phyloP scores from a whole-genome alignment of 2,113 vertebrate species.

The Protobothrops mucrosquamatus region DNA sequence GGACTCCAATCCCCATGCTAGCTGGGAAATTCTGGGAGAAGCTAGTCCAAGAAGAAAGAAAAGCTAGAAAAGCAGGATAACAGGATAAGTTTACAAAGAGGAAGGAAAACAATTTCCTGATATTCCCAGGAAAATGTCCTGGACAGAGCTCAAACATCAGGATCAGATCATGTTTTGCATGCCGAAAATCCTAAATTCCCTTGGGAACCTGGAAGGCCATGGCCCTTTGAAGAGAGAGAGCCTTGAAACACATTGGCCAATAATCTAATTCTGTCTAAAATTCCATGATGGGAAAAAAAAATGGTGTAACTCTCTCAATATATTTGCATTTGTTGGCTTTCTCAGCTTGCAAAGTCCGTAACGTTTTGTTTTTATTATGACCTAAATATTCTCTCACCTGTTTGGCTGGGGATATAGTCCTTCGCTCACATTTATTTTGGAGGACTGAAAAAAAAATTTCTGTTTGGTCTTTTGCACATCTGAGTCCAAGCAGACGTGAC shows the following conservation, averaged over 20 bases:
- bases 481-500: neutral
- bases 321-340: neutral
- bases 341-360: neutral
- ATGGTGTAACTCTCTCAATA: neutral
- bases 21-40: neutral
- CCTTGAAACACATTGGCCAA: neutral
- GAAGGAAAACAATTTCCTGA: neutral
- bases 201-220: neutral
- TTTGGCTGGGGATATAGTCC: neutral
- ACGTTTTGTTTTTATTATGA: neutral
- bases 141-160: neutral
- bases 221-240: neutral
- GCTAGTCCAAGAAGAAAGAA: neutral
- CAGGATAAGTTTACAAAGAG: too few relatives aligned
- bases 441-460: neutral
- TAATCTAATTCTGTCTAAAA: neutral
- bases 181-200: neutral
- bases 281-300: neutral
- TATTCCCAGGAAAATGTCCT: neutral
- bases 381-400: too few relatives aligned
- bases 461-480: neutral
- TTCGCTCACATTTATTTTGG: neutral
- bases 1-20: neutral
- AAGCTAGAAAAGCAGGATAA: neutral
- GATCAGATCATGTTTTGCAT: neutral